Evolutionary conservation across 2,113 vertebrate genomes (phyloP).

Genomic region (Gasterosteus aculeatus): DNA sequence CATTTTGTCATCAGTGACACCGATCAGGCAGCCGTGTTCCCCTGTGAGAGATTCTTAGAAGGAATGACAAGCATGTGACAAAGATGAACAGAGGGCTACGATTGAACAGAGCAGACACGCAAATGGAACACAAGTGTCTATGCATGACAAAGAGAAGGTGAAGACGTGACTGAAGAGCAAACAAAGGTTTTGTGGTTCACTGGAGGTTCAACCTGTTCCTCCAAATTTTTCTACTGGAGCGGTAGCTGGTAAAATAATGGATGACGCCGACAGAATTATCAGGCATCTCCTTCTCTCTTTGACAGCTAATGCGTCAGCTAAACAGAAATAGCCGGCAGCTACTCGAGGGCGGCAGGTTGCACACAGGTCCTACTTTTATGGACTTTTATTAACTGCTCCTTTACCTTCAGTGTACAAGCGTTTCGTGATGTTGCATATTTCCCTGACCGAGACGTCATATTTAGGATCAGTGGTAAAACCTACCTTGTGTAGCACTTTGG

Average conservation of each 20-base stretch:
- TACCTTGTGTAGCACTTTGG: not conserved
- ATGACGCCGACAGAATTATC: not conserved
- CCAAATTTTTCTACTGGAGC: not conserved
- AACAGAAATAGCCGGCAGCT: not conserved
- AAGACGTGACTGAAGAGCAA: not conserved
- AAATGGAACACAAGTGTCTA: not conserved
- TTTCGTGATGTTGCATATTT: not conserved
- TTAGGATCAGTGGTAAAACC: not conserved
- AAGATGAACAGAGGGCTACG: slow-evolving; percentile 25
- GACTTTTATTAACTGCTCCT: not conserved
- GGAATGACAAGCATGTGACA: slow-evolving; percentile 55
- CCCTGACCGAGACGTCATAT: not conserved
- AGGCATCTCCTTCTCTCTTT: not conserved
- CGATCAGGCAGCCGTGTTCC: slow-evolving; percentile 37
- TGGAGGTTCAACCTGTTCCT: not conserved
- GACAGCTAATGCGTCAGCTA: not conserved
- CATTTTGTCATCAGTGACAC: slow-evolving; percentile 27
- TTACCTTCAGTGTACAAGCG: not conserved
- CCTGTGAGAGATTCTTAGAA: slow-evolving; percentile 13
- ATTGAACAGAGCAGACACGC: not conserved
- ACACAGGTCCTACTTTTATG: not conserved
- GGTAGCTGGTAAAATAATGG: not conserved
- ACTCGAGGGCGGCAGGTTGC: not conserved
- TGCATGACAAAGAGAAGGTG: too few relatives aligned
- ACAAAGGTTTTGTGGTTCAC: not conserved